Evolutionary conservation across 2,888 invertebrate species (phyloP), one percentile per base, ranked within the genome.

Genomic region (Aphelenchoides bicaudatus): DNA sequence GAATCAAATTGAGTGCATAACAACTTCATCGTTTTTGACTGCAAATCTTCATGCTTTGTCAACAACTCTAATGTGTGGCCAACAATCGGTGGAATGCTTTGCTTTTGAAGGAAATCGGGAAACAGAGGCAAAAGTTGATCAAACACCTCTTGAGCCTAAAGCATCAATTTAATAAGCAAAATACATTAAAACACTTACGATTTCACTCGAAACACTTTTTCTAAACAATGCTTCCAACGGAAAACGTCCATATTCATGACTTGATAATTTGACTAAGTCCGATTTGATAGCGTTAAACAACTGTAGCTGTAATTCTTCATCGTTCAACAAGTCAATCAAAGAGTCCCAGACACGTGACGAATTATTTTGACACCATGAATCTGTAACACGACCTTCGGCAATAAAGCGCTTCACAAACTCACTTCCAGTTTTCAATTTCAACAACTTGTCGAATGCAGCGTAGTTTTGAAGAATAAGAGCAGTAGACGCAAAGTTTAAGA

Each of bases 401-500:
- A 53, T n/a, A 19, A 51, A 52, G 19, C 28, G 19, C 1, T 28
- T 29, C 1, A 53, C 53, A 25, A 53, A 53, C 1, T 48, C 23
- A 6, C 47, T 23, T 16, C 21, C 16, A 8, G n/a, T 27, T 8
- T 46, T 46, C 5, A 27, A 25, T 5, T 53, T 47, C 2, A 29
- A 25, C 16, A 16, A 25, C 21, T 21, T 21, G 25, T 53, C 53
- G 1, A 53, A n/a, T 2, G 51, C 53, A 3, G 53, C 53, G n/a
- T 48, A 54, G 53, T 53, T 46, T 51, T 53, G 53, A 23, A 53
- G 52, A 3, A 53, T 16, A 23, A 53, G 47, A 8, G 53, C 39
- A 27, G 28, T 19, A 1, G 53, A 23, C 25, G 46, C 43, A 6
- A 52, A 10, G n/a, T 23, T 21, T 10, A 53, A 10, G 27, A 23